Conservation (phyloP, 2,113 vertebrate genomes). For the Tringa solitaria region DNA sequence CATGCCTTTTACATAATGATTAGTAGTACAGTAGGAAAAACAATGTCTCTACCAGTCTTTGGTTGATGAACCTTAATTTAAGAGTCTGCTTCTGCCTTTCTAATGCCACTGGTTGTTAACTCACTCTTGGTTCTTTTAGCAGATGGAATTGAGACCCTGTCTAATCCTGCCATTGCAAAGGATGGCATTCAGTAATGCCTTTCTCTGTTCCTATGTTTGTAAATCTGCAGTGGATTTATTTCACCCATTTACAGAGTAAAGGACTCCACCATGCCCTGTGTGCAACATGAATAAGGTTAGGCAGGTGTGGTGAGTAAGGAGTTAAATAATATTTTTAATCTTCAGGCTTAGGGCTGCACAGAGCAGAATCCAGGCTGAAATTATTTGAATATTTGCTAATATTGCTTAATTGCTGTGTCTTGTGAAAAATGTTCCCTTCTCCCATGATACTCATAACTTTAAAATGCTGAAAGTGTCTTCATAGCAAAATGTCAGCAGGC, state of each 20-base stretch:
- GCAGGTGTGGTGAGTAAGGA: not conserved
- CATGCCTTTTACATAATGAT: not conserved
- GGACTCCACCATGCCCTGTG: not conserved
- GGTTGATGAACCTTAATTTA: not conserved
- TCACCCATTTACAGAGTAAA: not conserved
- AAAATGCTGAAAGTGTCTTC: not conserved
- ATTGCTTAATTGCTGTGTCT: not conserved
- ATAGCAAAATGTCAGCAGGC: not conserved
- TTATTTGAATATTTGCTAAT: not conserved
- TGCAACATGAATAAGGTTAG: not conserved
- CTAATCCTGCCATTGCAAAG: not conserved
- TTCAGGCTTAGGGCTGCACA: not conserved
- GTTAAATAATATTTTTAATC: not conserved
- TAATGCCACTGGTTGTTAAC: not conserved
- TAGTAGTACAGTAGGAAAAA: not conserved
- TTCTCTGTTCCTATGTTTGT: not conserved
- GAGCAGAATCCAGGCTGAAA: not conserved
- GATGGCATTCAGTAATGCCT: not conserved
- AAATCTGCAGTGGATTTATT: not conserved
- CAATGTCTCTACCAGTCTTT: not conserved
- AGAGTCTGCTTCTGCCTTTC: not conserved
- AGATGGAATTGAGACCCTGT: not conserved
- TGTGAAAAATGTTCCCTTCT: not conserved
- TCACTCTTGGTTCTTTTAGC: not conserved
- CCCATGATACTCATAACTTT: not conserved